These are phyloP conservation scores for Amia ocellicauda DNA, from an alignment of 2,113 vertebrate genomes.

Conservation along the genomic window DNA sequence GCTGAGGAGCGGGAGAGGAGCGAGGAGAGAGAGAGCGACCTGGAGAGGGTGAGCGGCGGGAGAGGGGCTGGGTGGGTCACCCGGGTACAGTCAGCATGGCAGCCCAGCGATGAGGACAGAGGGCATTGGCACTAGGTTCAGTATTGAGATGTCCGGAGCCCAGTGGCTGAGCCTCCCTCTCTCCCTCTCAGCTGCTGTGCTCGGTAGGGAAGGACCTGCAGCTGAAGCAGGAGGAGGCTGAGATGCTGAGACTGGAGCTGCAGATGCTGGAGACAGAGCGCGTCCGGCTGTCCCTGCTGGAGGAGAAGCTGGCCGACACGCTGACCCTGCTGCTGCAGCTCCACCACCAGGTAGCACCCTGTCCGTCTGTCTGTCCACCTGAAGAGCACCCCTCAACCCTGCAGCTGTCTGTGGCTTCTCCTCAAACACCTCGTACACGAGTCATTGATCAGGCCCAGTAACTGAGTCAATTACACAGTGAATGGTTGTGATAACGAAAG, in stretches of 20 bases:
- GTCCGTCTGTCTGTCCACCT: neutral
- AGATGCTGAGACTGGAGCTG: constrained; percentile 17
- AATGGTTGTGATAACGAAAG: too few species aligned
- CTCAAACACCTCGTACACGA: neutral
- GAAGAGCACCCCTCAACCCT: neutral
- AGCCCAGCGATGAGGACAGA: neutral
- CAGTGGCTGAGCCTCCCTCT: neutral
- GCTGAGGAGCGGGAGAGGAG: constrained; percentile 11
- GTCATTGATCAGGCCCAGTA: neutral
- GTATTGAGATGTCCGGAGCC: neutral
- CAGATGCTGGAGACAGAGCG: constrained; percentile 38
- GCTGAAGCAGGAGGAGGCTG: constrained; percentile 41
- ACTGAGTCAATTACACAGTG: neutral
- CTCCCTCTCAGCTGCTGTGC: constrained; percentile 12
- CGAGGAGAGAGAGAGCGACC: constrained; percentile 20
- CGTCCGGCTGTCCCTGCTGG: constrained; percentile 49
- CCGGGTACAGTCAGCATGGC: too few species aligned
- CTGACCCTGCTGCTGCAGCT: constrained; percentile 58
- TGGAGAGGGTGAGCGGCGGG: constrained; percentile 10
- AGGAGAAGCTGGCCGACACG: constrained; percentile 57
- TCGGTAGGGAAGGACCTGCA: constrained; percentile 18
- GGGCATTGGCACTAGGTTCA: neutral
- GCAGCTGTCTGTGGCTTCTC: too few species aligned
- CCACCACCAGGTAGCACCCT: constrained; percentile 46
- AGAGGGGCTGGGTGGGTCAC: too few species aligned